Base-by-base conservation (phyloP, 1,140 invertebrate genomes). In the Drosophila pectinifera region DNA sequence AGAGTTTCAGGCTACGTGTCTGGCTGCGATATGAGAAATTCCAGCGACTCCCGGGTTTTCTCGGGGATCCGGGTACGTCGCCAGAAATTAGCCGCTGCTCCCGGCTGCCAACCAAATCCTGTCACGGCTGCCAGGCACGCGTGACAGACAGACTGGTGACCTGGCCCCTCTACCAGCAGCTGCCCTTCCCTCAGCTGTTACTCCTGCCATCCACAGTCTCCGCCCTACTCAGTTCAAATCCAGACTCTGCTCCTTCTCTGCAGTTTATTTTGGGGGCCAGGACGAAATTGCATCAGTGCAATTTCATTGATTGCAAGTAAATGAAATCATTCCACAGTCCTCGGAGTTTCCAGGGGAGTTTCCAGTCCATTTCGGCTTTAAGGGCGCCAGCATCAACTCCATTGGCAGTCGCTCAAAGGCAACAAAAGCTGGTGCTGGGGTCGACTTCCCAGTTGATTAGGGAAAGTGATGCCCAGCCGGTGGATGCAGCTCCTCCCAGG, bases 251-350 rank as follows among this genome's bases (percentile, higher is more conserved):
- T 69, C 59, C 56, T 46, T 39, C 51, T 55, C 48, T 46, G 56
- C 62, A 77, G 72, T 88, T 83, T 83, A 76, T 77, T 89, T 88
- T 89, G 48, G 65, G 58, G 46, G 26, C 70, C 59, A 57, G 64
- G 55, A 70, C 77, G 62, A 80, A 89, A 89, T 89, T 89, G 84
- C 77, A 90, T 84, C 85, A 62, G 80, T 75, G 65, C 85, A 89
- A 90, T 90, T 89, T 80, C 85, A 89, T 89, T 89, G 84, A 89
- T 89, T 89, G 85, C 85, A 90, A 89, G 85, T 90, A 89, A 89
- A 89, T 89, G 84, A 89, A 89, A 90, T 89, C 84, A 89, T 90
- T 90, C 61, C 67, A 42, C 28, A 49, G 58, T 55, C 34, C 26
- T 49, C 14, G 46, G 24, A 20, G 43, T 39, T 31, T 5, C 18